Evolutionary conservation across 2,888 invertebrate species (phyloP).

Genomic region (Torymus texanus): DNA sequence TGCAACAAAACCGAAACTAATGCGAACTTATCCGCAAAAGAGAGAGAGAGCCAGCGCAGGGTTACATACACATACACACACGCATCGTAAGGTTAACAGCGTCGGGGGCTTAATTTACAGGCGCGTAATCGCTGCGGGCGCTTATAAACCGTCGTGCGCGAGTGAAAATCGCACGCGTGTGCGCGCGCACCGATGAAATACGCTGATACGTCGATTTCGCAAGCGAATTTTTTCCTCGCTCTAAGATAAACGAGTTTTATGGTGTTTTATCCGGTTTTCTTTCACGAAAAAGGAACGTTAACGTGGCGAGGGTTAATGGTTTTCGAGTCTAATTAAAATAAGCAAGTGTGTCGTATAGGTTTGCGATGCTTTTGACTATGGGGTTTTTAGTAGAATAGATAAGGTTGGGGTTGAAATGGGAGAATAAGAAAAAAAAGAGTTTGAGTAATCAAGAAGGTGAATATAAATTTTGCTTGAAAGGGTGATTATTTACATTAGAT

Average conservation of each 20-base stretch:
- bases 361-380: not conserved
- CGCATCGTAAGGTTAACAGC: too few species aligned
- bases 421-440: not conserved
- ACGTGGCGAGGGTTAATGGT: not conserved
- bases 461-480: not conserved
- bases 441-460: not conserved
- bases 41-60: too few species aligned
- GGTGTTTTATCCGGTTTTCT: constrained; percentile 21
- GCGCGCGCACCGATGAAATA: constrained; percentile 17
- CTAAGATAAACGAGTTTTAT: constrained; percentile 11
- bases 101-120: constrained; percentile 4
- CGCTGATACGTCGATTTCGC: constrained; percentile 28
- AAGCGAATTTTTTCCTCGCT: not conserved
- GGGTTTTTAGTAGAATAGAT: too few species aligned
- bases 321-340: constrained; percentile 13
- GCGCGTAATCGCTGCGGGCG: constrained; percentile 5
- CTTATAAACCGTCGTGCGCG: not conserved
- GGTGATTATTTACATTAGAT: too few species aligned
- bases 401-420: too few species aligned
- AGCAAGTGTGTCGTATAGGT: not conserved
- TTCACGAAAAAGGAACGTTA: not conserved
- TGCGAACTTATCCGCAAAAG: too few species aligned
- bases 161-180: not conserved
- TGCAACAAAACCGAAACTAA: too few species aligned
- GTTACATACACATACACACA: too few species aligned